Conservation (phyloP, 2,888 invertebrate genomes). For the Epiblema foenella region DNA sequence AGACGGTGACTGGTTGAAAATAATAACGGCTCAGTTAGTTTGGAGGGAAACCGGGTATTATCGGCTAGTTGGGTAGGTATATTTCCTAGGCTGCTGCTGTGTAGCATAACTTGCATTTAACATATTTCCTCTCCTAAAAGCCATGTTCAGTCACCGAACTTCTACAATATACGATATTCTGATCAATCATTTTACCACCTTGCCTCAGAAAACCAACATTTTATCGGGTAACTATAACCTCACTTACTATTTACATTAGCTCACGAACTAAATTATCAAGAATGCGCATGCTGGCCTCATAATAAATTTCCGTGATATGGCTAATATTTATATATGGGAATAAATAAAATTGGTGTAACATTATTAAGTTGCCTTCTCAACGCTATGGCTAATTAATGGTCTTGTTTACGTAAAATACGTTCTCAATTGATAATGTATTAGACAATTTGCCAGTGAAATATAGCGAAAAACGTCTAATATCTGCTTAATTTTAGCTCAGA, state of each 20-base stretch:
- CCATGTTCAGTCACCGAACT: too few relatives aligned
- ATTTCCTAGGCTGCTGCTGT: too few relatives aligned
- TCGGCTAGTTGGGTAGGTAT: too few relatives aligned
- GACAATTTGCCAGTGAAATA: constrained; percentile 35
- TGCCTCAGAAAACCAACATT: too few relatives aligned
- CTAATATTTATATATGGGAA: background rate
- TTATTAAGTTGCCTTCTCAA: background rate
- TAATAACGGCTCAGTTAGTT: background rate
- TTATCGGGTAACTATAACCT: too few relatives aligned
- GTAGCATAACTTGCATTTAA: too few relatives aligned
- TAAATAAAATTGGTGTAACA: background rate
- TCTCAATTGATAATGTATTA: constrained; percentile 26
- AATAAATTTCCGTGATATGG: background rate
- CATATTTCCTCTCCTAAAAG: too few relatives aligned
- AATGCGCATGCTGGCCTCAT: background rate
- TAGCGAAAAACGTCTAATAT: constrained; percentile 41
- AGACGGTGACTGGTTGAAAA: constrained; percentile 8
- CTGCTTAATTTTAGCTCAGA: constrained; percentile 47
- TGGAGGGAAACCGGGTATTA: too few relatives aligned
- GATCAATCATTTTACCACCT: too few relatives aligned
- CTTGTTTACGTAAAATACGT: constrained; percentile 17
- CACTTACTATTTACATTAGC: constrained; percentile 1
- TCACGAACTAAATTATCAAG: background rate
- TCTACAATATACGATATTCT: too few relatives aligned
- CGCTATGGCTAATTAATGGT: background rate